Conservation (phyloP, 2,113 vertebrate species). For the Notothenia coriiceps region DNA sequence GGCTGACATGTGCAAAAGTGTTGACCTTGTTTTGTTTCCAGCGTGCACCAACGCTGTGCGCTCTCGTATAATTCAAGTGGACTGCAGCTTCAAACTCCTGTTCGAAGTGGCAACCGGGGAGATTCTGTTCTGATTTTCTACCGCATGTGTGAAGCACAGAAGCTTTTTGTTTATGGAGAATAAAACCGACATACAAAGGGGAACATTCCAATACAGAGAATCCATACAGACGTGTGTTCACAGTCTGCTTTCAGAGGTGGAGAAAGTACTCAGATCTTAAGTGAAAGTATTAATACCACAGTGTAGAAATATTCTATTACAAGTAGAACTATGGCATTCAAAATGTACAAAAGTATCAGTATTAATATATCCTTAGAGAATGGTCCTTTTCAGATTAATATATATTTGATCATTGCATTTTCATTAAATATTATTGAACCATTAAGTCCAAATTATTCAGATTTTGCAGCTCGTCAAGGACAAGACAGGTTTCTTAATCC, state of each 20-base stretch:
- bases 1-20: conserved; percentile 51
- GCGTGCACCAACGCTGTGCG: neutral
- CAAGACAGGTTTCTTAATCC: no score
- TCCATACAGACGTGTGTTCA: neutral
- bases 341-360: no score
- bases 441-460: no score
- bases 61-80: conserved; percentile 47
- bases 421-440: no score
- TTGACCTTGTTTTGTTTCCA: conserved; percentile 65
- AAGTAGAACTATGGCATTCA: no score
- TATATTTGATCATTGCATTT: no score
- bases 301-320: no score
- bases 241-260: neutral
- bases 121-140: neutral
- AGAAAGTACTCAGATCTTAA: no score
- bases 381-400: no score
- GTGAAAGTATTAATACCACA: no score
- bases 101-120: conserved; percentile 10
- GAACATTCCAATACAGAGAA: conserved; percentile 1
- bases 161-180: conserved; percentile 8
- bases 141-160: neutral
- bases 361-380: no score
- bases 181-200: neutral
- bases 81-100: conserved; percentile 30
- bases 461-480: no score